phyloP scores from a whole-genome alignment of 2,888 invertebrate species.

The Melinopterus prodromus region DNA sequence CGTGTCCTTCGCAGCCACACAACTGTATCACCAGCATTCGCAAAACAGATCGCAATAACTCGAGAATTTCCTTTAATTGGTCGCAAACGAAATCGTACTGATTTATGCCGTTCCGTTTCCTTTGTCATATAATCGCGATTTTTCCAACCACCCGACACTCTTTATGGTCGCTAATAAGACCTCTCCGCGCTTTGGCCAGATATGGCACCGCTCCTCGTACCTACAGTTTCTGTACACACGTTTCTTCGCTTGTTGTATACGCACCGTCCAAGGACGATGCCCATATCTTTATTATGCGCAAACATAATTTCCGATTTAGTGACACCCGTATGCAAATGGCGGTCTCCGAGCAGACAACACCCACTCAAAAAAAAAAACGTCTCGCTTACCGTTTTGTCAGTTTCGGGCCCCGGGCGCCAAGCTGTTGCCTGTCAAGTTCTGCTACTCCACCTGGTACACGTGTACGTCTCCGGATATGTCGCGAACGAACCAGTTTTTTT shows the following conservation, averaged over 20 bases:
- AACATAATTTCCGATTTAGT: conserved; percentile 24
- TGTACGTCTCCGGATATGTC: not conserved
- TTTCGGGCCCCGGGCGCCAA: not conserved
- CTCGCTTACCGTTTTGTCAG: not conserved
- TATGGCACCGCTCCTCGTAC: conserved; percentile 19
- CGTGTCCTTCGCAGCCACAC: not conserved
- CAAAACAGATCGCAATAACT: not conserved
- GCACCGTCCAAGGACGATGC: conserved; percentile 22
- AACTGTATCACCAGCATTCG: not conserved
- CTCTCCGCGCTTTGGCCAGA: conserved; percentile 5
- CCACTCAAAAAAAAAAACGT: not conserved
- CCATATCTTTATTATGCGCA: conserved; percentile 21
- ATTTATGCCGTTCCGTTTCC: not conserved
- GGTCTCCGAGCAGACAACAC: not conserved
- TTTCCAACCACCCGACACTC: not conserved
- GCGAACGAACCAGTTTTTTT: not conserved
- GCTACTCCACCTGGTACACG: not conserved
- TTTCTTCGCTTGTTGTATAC: conserved; percentile 11
- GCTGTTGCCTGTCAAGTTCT: not conserved
- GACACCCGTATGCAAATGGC: conserved; percentile 22
- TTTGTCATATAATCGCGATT: not conserved
- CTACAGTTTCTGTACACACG: not conserved
- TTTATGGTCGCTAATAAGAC: not conserved
- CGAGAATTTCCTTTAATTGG: not conserved
- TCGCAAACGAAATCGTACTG: not conserved